Conservation (phyloP, 2,797 vertebrate genomes). For the Megalops cyprinoides region DNA sequence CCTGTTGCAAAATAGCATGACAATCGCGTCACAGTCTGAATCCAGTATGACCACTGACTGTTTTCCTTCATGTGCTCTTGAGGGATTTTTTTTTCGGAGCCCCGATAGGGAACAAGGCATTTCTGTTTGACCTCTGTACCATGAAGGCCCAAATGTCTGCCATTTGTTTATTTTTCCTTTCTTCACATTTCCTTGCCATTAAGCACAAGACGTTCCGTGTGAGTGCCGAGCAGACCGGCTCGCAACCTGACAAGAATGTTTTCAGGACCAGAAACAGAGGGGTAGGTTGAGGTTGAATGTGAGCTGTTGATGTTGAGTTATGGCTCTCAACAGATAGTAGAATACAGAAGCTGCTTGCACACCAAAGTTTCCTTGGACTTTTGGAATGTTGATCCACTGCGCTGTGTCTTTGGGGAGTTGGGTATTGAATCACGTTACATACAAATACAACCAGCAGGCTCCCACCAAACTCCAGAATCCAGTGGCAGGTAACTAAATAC, state of each 20-base stretch:
- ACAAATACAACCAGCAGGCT: too few species aligned
- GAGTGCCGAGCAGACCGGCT: background rate
- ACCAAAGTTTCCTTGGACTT: too few species aligned
- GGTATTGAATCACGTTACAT: too few species aligned
- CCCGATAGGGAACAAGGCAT: background rate
- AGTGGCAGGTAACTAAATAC: background rate
- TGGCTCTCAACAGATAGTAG: background rate
- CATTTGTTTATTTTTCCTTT: background rate
- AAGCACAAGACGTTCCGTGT: background rate
- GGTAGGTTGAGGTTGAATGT: background rate
- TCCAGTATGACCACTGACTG: too few species aligned
- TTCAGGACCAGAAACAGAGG: background rate
- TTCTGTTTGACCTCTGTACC: background rate
- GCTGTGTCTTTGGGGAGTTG: too few species aligned
- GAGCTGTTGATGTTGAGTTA: background rate
- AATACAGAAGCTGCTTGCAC: too few species aligned
- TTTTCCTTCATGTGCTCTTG: too few species aligned
- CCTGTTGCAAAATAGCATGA: too few species aligned
- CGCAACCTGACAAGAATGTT: background rate
- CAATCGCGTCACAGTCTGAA: too few species aligned
- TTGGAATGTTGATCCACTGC: too few species aligned
- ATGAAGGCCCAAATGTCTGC: background rate
- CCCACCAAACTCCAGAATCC: too few species aligned
- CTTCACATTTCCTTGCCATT: background rate
- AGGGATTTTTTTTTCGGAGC: too few species aligned